These are phyloP conservation scores for Oreamnos americanus DNA, from an alignment of 2,113 vertebrate genomes.

Conservation along the genomic window DNA sequence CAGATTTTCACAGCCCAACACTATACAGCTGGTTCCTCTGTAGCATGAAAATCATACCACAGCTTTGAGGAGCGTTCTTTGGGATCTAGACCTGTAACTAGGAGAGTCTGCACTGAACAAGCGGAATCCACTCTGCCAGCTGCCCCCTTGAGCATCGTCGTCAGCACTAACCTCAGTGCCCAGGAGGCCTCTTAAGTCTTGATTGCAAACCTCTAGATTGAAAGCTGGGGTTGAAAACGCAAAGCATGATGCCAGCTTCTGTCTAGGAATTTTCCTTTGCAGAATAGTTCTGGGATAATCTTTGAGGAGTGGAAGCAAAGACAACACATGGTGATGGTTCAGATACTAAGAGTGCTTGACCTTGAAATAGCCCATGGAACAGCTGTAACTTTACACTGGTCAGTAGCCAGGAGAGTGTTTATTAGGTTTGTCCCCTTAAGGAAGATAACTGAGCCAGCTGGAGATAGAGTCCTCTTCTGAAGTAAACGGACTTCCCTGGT, in stretches of 20 bases:
- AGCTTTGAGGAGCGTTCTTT: not conserved
- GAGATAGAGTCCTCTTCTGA: not conserved
- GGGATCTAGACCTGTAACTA: not conserved
- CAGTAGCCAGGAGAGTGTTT: not conserved
- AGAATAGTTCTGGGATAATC: not conserved
- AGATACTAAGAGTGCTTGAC: not conserved
- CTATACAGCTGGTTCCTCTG: not conserved
- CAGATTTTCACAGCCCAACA: not conserved
- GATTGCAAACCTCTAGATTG: not conserved
- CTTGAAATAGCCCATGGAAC: not conserved
- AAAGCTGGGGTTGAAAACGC: not conserved
- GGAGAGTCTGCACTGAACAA: not conserved
- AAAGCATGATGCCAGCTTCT: not conserved
- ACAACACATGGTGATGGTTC: not conserved
- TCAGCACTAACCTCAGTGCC: not conserved
- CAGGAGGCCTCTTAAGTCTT: not conserved
- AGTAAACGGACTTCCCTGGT: not conserved
- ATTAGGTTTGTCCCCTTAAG: not conserved
- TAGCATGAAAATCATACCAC: not conserved
- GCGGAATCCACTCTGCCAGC: not conserved
- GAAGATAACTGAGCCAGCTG: not conserved
- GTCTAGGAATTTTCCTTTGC: not conserved
- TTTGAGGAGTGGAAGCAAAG: not conserved
- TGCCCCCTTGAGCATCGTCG: fast-evolving
- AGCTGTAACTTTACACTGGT: not conserved